Conservation (phyloP, 1,140 invertebrate species). For the Schlechtendalia chinensis region DNA sequence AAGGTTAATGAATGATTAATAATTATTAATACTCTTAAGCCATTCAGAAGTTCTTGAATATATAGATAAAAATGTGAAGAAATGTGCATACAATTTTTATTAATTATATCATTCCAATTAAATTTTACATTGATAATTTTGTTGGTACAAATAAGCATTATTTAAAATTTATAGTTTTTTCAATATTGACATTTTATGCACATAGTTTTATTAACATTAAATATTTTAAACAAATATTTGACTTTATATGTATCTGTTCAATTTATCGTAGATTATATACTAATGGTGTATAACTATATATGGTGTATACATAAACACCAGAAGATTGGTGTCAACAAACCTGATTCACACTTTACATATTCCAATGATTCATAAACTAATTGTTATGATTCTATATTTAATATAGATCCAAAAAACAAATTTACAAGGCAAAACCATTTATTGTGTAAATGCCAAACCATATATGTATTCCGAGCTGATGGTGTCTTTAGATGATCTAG, state of each 20-base stretch:
- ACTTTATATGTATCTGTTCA: too few species aligned
- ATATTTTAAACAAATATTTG: too few species aligned
- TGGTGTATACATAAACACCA: neutral
- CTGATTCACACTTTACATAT: too few species aligned
- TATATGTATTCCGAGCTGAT: constrained; percentile 75
- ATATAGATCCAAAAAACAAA: constrained; percentile 72
- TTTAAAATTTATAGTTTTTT: too few species aligned
- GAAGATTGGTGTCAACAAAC: too few species aligned
- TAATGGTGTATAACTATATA: neutral
- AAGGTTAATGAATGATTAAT: constrained; percentile 13
- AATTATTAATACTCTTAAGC: neutral
- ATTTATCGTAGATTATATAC: neutral
- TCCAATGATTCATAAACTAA: too few species aligned
- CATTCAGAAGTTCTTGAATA: neutral
- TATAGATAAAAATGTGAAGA: neutral
- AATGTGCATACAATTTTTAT: too few species aligned
- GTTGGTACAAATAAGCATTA: too few species aligned
- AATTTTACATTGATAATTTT: too few species aligned
- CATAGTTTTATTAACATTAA: too few species aligned
- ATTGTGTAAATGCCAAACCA: constrained; percentile 82
- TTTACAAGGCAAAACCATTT: constrained; percentile 71
- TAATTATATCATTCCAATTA: too few species aligned
- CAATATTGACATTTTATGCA: too few species aligned
- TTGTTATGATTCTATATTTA: neutral
- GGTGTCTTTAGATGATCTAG: constrained; percentile 72